Conservation (phyloP, 2,797 vertebrate genomes). For the Gallinago stenura region DNA sequence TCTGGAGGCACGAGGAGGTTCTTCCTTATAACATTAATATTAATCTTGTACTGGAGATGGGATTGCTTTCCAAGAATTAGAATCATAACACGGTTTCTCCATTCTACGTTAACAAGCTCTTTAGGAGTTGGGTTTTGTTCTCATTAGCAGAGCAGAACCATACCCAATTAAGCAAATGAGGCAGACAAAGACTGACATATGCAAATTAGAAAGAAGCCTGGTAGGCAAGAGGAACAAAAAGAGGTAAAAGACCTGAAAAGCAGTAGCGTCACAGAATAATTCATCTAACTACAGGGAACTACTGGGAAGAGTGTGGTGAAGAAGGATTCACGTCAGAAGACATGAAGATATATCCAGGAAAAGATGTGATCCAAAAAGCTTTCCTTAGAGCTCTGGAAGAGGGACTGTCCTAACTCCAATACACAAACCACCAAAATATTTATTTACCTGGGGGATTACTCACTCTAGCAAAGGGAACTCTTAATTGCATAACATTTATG, state of each 20-base stretch:
- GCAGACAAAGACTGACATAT: slow-evolving; percentile 37
- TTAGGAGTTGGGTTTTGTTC: slow-evolving; percentile 10
- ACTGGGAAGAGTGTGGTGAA: not conserved
- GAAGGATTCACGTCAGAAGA: not conserved
- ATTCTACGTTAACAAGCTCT: slow-evolving; percentile 13
- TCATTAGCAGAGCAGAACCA: slow-evolving; percentile 16
- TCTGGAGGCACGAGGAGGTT: not conserved
- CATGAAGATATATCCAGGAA: not conserved
- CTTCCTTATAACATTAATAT: not conserved
- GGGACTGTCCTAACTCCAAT: not conserved
- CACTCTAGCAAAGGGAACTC: not conserved
- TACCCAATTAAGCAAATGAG: slow-evolving; percentile 52
- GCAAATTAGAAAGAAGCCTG: slow-evolving; percentile 36
- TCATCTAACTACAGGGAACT: not conserved
- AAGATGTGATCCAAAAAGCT: not conserved
- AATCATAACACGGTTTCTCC: not conserved
- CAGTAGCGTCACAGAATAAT: not conserved
- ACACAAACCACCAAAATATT: not conserved
- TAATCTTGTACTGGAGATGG: not conserved
- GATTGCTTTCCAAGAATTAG: not conserved
- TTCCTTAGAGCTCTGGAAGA: not conserved
- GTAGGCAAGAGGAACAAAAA: slow-evolving; percentile 12
- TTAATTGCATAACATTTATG: not conserved
- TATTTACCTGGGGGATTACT: not conserved
- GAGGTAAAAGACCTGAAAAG: slow-evolving; percentile 2